Evolutionary conservation across 2,888 invertebrate species (phyloP).

Genomic region (Drosophila meridionalis): DNA sequence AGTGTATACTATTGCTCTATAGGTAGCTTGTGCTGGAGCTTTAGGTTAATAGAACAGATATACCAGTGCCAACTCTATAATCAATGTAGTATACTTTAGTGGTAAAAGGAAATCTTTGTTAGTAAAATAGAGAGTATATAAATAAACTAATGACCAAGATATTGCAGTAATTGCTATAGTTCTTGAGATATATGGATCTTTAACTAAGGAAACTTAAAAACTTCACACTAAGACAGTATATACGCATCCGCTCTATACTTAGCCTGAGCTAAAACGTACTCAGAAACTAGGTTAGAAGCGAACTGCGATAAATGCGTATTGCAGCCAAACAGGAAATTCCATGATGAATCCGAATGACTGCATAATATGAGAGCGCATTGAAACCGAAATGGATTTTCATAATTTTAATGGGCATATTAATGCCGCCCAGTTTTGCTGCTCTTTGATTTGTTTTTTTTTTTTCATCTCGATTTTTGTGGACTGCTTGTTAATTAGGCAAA

Average conservation of each 20-base stretch:
- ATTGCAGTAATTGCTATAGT: background rate
- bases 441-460: background rate
- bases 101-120: background rate
- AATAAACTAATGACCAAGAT: background rate
- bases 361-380: conserved; percentile 50
- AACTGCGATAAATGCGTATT: conserved; percentile 1
- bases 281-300: background rate
- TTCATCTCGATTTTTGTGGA: conserved; percentile 10
- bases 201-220: background rate
- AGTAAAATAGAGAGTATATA: background rate
- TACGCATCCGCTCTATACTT: background rate
- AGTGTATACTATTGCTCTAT: background rate
- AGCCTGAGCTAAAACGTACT: background rate
- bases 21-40: background rate
- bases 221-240: background rate
- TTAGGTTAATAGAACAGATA: background rate
- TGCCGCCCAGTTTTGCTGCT: conserved; percentile 58
- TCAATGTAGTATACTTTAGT: background rate
- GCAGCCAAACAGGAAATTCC: conserved; percentile 59
- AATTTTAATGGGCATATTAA: conserved; percentile 78
- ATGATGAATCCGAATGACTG: conserved; percentile 44
- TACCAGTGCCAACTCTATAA: background rate
- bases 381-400: conserved; percentile 68
- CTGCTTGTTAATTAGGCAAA: conserved; percentile 68
- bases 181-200: background rate